phyloP scores from a whole-genome alignment of 2,797 vertebrate species.

The Pipistrellus nathusii region DNA sequence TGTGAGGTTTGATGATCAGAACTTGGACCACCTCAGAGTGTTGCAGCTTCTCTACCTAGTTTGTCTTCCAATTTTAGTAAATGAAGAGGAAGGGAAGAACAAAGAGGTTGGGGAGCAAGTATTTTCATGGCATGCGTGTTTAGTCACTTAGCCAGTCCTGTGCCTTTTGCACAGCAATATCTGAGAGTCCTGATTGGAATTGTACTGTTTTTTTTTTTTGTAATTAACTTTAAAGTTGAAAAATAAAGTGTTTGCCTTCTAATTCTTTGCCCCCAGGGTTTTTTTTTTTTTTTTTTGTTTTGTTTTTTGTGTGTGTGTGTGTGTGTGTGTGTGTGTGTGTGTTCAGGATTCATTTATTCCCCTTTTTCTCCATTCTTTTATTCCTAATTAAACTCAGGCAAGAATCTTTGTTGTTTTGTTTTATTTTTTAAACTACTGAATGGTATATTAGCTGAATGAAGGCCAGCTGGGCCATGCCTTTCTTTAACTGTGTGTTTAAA shows the following conservation, averaged over 20 bases:
- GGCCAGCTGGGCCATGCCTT: neutral
- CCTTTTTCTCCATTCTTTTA: neutral
- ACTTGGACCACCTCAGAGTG: constrained; percentile 3
- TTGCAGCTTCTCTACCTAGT: constrained; percentile 22
- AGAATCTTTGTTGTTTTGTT: neutral
- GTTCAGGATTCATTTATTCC: neutral
- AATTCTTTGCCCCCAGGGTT: neutral
- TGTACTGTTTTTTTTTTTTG: neutral
- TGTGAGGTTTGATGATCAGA: constrained; percentile 66
- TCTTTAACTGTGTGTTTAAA: constrained; percentile 35
- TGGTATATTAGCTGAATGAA: neutral
- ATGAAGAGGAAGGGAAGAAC: neutral
- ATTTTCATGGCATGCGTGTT: neutral
- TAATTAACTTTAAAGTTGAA: neutral
- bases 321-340: no score
- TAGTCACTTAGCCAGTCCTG: neutral
- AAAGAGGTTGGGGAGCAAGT: neutral
- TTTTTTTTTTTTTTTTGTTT: neutral
- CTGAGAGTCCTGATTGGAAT: neutral
- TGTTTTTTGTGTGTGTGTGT: no score
- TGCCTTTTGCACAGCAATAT: neutral
- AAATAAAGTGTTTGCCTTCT: neutral
- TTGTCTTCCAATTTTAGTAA: constrained; percentile 43
- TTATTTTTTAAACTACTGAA: neutral
- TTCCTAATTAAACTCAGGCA: neutral